Conservation (phyloP, 2,113 vertebrate genomes). For the Oncorhynchus gorbuscha region DNA sequence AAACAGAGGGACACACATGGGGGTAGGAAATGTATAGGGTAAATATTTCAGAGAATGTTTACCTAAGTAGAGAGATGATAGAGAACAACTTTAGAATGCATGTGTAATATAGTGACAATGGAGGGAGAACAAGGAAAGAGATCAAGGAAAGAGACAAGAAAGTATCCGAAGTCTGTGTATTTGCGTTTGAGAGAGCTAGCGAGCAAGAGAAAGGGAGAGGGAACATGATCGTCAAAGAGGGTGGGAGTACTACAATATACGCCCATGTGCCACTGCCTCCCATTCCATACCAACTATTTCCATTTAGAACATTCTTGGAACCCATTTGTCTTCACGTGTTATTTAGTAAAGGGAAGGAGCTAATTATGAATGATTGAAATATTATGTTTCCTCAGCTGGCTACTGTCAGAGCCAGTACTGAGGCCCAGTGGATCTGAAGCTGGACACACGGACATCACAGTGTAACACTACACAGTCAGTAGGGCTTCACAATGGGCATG, state of each 20-base stretch:
- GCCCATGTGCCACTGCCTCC: slow-evolving; percentile 19
- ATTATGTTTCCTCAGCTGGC: slow-evolving; percentile 60
- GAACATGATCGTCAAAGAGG: background rate
- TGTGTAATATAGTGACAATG: too few relatives aligned
- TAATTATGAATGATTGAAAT: slow-evolving; percentile 71
- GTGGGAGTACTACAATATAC: slow-evolving; percentile 51
- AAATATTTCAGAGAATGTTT: too few relatives aligned
- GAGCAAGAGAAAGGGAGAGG: background rate
- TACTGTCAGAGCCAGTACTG: slow-evolving; percentile 51
- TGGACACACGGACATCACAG: slow-evolving; percentile 60
- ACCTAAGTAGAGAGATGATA: too few relatives aligned
- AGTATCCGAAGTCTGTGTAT: background rate
- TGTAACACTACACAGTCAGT: slow-evolving; percentile 46
- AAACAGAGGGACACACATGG: background rate
- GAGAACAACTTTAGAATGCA: too few relatives aligned
- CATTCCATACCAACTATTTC: slow-evolving; percentile 67
- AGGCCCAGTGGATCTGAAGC: slow-evolving; percentile 38
- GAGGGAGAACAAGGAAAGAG: background rate
- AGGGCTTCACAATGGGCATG: slow-evolving; percentile 52
- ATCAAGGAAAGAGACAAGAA: background rate
- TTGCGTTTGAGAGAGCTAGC: background rate
- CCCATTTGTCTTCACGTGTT: slow-evolving; percentile 61
- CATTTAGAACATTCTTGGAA: slow-evolving; percentile 66
- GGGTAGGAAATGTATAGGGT: background rate
- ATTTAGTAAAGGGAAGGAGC: slow-evolving; percentile 64